Evolutionary conservation across 2,888 invertebrate genomes (phyloP).

Genomic region (Ceraclea dissimilis): DNA sequence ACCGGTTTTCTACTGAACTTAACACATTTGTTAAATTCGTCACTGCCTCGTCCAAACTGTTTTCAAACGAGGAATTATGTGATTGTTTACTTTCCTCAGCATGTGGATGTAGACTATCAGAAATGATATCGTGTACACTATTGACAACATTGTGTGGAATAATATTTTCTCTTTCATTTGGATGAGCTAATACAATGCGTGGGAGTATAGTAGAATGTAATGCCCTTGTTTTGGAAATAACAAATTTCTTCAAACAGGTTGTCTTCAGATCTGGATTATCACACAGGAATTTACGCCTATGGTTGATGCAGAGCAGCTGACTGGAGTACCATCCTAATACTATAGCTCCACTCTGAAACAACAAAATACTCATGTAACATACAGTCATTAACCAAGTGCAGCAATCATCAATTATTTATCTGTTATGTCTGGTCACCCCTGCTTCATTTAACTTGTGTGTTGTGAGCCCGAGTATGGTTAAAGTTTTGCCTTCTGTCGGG

Average conservation of each 20-base stretch:
- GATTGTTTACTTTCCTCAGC: background rate
- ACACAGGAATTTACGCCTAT: constrained; percentile 26
- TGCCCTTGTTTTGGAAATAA: constrained; percentile 22
- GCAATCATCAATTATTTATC: too few relatives aligned
- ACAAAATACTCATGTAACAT: background rate
- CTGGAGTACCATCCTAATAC: constrained; percentile 57
- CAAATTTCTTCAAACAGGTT: constrained; percentile 19
- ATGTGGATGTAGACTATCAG: too few relatives aligned
- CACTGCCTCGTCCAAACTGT: constrained; percentile 25
- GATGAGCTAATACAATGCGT: constrained; percentile 28
- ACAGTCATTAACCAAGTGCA: background rate
- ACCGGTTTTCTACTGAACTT: constrained; percentile 53
- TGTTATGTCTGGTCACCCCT: too few relatives aligned
- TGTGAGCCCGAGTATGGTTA: too few relatives aligned
- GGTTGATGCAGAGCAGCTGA: constrained; percentile 42
- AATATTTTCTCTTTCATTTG: background rate
- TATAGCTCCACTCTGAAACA: constrained; percentile 49
- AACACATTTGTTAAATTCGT: constrained; percentile 45
- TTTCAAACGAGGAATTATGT: constrained; percentile 4
- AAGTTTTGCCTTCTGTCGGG: too few relatives aligned
- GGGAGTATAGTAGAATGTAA: constrained; percentile 24
- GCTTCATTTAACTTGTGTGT: too few relatives aligned
- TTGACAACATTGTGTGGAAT: background rate
- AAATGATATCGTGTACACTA: background rate
- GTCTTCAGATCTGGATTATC: constrained; percentile 4